These are phyloP conservation scores for Brienomyrus longianalis DNA, from an alignment of 2,113 vertebrate species.

Conservation along the genomic window DNA sequence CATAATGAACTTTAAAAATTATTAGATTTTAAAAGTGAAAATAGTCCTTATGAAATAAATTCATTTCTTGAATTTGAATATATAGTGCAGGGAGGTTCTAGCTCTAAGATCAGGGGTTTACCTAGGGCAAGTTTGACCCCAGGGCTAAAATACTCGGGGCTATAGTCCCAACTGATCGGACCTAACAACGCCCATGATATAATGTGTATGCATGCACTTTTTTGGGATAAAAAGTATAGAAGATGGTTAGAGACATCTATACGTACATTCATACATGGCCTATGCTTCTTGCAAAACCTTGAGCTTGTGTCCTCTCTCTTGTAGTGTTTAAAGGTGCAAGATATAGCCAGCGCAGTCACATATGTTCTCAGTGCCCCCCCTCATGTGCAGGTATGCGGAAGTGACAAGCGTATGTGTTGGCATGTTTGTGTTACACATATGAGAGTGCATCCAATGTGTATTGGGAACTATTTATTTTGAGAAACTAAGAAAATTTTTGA, in stretches of 20 bases:
- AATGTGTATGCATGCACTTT: not conserved
- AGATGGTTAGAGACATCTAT: not conserved
- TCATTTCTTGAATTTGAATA: not conserved
- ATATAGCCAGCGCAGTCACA: slow-evolving; percentile 67
- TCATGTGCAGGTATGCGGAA: slow-evolving; percentile 67
- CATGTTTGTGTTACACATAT: not conserved
- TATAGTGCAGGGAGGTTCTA: not conserved
- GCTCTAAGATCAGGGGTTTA: too few relatives aligned
- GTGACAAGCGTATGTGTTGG: not conserved
- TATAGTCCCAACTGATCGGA: too few relatives aligned
- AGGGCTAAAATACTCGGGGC: too few relatives aligned
- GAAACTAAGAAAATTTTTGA: not conserved
- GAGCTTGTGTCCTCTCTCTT: not conserved
- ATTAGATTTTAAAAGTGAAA: not conserved
- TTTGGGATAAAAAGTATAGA: not conserved
- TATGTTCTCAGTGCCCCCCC: slow-evolving; percentile 68
- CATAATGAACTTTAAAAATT: not conserved
- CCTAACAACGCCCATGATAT: too few relatives aligned
- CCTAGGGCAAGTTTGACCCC: too few relatives aligned
- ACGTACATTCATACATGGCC: not conserved
- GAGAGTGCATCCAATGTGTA: not conserved
- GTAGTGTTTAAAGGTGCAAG: slow-evolving; percentile 72
- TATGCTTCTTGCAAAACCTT: not conserved
- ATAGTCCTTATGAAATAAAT: not conserved
- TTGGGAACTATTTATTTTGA: not conserved